Evolutionary conservation across 2,113 vertebrate species (phyloP).

Genomic region (Neofelis nebulosa): DNA sequence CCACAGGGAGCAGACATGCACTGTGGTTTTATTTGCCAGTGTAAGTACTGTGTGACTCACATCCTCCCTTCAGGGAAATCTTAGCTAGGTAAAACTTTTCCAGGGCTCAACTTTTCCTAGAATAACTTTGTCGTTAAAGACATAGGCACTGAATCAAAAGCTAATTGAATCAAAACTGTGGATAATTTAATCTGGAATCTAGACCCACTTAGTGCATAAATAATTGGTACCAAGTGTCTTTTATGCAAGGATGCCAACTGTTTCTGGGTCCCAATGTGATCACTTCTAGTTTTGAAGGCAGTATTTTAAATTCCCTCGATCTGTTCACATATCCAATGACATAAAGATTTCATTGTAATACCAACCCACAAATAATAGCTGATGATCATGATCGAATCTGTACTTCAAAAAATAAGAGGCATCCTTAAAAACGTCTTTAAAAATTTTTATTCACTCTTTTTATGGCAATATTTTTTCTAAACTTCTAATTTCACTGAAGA

Average conservation of each 20-base stretch:
- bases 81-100: conserved; percentile 65
- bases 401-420: not conserved
- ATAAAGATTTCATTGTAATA: not conserved
- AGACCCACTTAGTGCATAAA: conserved; percentile 36
- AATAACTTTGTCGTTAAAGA: conserved; percentile 66
- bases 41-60: conserved; percentile 62
- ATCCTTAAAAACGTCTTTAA: not conserved
- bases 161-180: conserved; percentile 64
- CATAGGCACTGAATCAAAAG: conserved; percentile 66
- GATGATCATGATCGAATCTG: not conserved
- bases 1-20: conserved; percentile 56
- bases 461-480: conserved; percentile 38
- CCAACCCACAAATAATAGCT: not conserved
- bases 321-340: not conserved
- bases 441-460: not conserved
- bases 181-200: conserved; percentile 58
- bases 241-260: conserved; percentile 13
- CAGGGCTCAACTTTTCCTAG: conserved; percentile 50
- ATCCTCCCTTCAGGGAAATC: conserved; percentile 51
- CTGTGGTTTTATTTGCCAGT: conserved; percentile 59
- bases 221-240: conserved; percentile 41
- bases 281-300: conserved; percentile 47
- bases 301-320: conserved; percentile 29
- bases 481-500: not conserved
- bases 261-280: not conserved